Base-by-base conservation (phyloP, 2,797 vertebrate genomes). In the Tenualosa ilisha region DNA sequence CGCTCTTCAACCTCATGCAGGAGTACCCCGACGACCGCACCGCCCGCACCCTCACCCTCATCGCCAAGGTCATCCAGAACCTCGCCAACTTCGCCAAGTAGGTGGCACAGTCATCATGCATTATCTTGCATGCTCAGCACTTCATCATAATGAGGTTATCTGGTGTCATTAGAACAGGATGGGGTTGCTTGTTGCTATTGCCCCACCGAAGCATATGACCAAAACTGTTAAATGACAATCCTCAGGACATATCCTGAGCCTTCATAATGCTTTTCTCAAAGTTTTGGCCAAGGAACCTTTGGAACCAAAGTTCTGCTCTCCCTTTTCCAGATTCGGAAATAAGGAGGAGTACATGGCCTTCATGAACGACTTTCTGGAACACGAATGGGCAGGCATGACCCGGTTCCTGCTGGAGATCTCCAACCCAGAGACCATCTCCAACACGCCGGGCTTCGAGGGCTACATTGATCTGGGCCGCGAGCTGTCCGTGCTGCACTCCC, bases 301-400 rank as follows among this genome's bases (percentile, higher is more conserved):
- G 15, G 17, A 79, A 20, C 37, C 0, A 46, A 79, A 46, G 37
- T 3, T 75, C 6, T 31, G 13, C 83, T 59, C 12, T 40, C 22
- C 13, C 54, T 7, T 51, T 68, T 82, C 17, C 91, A 99, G 98
- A 94, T 99, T 99, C 88, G 98, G 97, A 3, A 98, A 97, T 92
- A 99, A 99, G 92, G 98, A 99, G 86, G 98, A 99, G 89, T 99
- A 99, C 91, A 99, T 99, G 97, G 95, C 97, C 56, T 99, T 99
- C 91, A 99, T 99, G 98, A 99, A 99, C 84, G 97, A 98, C 91
- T 99, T 99, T 91, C 91, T 99, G 94, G 98, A 99, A 89, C 97
- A 98, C 0, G 98, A 99, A 89, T 99, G 98, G 97, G 96, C 96
- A 26, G 96, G 97, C 88, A 99, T 99, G 98, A 97, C 97, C 90